A percentile compares a stretch with the other conserved stretches of the same genome.
These are phyloP conservation scores for Odontocolon sp. DNA, from an alignment of 2,888 invertebrate species.

Conservation along the genomic window DNA sequence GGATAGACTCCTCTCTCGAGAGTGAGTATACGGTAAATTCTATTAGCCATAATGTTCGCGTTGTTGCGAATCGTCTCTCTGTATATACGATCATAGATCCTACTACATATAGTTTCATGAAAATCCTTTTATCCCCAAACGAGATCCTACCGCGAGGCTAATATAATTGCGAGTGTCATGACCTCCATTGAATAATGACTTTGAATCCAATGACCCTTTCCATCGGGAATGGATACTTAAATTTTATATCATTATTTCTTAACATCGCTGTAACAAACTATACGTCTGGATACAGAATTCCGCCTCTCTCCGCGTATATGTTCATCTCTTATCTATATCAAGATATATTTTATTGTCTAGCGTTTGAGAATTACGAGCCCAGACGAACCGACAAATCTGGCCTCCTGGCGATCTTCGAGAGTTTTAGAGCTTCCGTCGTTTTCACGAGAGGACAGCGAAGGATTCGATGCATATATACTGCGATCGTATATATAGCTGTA, in stretches of 20 bases:
- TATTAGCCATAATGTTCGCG: slow-evolving; percentile 47
- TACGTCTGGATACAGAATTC: slow-evolving; percentile 15
- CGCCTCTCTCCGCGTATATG: not conserved
- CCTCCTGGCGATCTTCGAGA: slow-evolving; percentile 4
- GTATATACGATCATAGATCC: not conserved
- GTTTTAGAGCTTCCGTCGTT: slow-evolving; percentile 51
- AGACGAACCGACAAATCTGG: slow-evolving; percentile 8
- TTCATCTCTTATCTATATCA: slow-evolving; percentile 1
- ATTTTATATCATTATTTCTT: slow-evolving; percentile 32
- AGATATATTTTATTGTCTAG: slow-evolving; percentile 51
- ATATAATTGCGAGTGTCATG: slow-evolving; percentile 9
- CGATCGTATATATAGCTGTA: slow-evolving; percentile 16
- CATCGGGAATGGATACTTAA: slow-evolving; percentile 3
- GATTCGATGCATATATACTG: not conserved
- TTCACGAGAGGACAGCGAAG: slow-evolving; percentile 34
- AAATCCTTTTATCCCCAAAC: slow-evolving; percentile 32
- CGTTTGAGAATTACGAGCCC: slow-evolving; percentile 50
- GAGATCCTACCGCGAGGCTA: slow-evolving; percentile 15
- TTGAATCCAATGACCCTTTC: slow-evolving; percentile 33
- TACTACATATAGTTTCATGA: not conserved
- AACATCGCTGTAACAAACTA: not conserved
- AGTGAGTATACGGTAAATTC: slow-evolving; percentile 44
- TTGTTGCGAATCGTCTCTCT: slow-evolving; percentile 22
- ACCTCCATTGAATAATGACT: slow-evolving; percentile 26
- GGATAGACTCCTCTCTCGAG: slow-evolving; percentile 26